Conservation (phyloP, 2,888 invertebrate species). For the Nysson spinosus region DNA sequence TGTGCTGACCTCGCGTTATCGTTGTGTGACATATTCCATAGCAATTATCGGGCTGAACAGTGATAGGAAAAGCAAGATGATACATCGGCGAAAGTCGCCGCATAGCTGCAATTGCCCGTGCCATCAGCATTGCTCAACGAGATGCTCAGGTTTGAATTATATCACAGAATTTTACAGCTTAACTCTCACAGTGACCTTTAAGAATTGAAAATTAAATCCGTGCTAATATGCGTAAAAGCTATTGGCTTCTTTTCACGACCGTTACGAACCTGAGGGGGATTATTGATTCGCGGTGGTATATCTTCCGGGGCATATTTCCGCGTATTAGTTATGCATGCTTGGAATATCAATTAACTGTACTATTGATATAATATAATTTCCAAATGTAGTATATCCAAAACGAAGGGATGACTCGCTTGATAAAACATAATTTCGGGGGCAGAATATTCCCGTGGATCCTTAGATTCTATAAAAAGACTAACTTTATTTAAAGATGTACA, state of each 20-base stretch:
- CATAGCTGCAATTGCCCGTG: conserved; percentile 74
- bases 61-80: conserved; percentile 55
- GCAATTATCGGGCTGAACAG: conserved; percentile 5
- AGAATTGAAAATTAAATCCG: too few relatives aligned
- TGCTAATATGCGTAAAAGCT: too few relatives aligned
- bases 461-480: too few relatives aligned
- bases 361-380: conserved; percentile 2
- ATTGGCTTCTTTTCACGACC: neutral
- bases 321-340: neutral
- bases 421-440: too few relatives aligned
- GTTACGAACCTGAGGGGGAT: conserved; percentile 3
- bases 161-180: too few relatives aligned
- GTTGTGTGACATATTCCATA: conserved; percentile 5
- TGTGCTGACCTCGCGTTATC: conserved; percentile 6
- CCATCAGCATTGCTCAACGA: conserved; percentile 74
- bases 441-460: too few relatives aligned
- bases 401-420: neutral
- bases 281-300: conserved; percentile 36
- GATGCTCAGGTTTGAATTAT: conserved; percentile 71
- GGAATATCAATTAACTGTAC: neutral
- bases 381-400: neutral
- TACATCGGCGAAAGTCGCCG: conserved; percentile 64
- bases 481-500: too few relatives aligned
- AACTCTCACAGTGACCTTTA: too few relatives aligned
- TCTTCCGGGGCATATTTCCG: neutral